Percentiles rank a stretch among this genome's conserved stretches.
Conservation (phyloP, 2,888 invertebrate species). For the Melanargia galathea region DNA sequence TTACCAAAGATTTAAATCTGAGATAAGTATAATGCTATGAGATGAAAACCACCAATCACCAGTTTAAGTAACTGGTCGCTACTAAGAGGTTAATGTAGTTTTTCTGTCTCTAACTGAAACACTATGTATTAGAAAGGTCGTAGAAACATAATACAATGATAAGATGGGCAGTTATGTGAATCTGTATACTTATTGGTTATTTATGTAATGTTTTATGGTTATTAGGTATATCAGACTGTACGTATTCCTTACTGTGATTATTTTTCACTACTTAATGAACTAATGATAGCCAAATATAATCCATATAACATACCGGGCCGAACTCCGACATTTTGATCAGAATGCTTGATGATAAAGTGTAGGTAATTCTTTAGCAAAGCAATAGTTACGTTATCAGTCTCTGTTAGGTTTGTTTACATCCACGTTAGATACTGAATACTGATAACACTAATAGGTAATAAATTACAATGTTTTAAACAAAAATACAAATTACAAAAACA, state of each 20-base stretch:
- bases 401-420: not conserved
- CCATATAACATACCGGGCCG: constrained; percentile 48
- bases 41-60: no score
- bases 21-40: no score
- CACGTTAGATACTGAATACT: no score
- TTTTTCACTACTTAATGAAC: not conserved
- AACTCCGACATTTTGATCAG: constrained; percentile 46
- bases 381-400: not conserved
- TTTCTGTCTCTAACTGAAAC: no score
- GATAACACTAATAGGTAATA: not conserved
- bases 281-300: not conserved
- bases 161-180: no score
- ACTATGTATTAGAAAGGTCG: no score
- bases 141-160: no score
- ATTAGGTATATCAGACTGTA: not conserved
- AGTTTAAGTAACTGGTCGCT: no score
- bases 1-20: no score
- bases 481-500: not conserved
- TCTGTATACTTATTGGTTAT: no score
- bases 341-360: not conserved
- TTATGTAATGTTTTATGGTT: no score
- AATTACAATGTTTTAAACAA: not conserved
- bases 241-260: not conserved
- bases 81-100: no score
- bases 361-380: not conserved